Conservation (phyloP, 2,797 vertebrate species). For the Pygocentrus nattereri region DNA sequence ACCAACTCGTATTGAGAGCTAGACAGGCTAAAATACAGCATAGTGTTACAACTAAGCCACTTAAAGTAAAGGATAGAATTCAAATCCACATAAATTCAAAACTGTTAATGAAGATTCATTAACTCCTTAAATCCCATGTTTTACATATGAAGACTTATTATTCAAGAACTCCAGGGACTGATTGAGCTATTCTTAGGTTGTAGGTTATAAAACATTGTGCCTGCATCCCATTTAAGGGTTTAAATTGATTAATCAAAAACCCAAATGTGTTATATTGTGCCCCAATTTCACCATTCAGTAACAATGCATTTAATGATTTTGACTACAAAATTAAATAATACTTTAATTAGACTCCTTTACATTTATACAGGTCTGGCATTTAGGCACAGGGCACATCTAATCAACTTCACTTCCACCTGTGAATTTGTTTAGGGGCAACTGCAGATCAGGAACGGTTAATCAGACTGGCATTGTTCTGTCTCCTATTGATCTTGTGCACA, state of each 20-base stretch:
- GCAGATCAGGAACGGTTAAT: constrained; percentile 17
- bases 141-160: no score
- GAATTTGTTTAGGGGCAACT: constrained; percentile 19
- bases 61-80: neutral
- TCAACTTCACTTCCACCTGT: neutral
- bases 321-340: neutral
- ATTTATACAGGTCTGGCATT: neutral
- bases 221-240: no score
- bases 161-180: no score
- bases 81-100: neutral
- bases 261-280: no score
- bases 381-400: neutral
- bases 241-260: no score
- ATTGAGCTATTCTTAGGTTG: no score
- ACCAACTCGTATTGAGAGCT: neutral
- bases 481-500: constrained; percentile 62
- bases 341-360: neutral
- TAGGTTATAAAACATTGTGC: no score
- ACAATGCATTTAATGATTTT: no score
- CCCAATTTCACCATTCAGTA: no score
- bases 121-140: no score
- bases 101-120: neutral
- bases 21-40: neutral
- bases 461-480: constrained; percentile 27
- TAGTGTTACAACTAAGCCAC: no score